Evolutionary conservation across 2,113 vertebrate species (phyloP), one percentile per base, ranked within the genome.

Genomic region (Calypte anna): DNA sequence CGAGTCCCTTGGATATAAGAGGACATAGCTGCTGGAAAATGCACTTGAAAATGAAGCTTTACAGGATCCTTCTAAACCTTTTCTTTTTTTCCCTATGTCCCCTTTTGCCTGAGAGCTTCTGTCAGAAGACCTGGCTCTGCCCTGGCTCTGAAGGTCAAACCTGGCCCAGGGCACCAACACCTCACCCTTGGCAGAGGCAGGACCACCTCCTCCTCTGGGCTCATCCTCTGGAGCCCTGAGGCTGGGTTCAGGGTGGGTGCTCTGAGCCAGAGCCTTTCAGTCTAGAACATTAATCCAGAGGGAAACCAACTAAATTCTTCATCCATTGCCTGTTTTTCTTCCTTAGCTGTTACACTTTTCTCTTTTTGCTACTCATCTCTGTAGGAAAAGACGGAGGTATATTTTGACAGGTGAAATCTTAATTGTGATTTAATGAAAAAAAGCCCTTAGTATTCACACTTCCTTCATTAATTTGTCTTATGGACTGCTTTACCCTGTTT

Each of bases 1-100:
- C 28, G 12, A 90, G 74, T 83, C 36, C 27, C 43, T 77, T 92
- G 68, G 63, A 95, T 95, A 70, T 48, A 87, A 69, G 70, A 92
- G 70, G 58, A 85, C 36, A 72, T 62, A 59, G 82, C 28, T 90
- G 48, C 59, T 88, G 53, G 75, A 94, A 93, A 94, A 91, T 36
- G 31, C 14, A 66, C 23, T 4, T 77, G 75, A 87, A 91, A 96
- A 79, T 58, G 57, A 75, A 64, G 40, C 72, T 33, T 85, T 22
- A 62, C 17, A 23, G 6, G 40, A 40, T 70, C 46, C 7, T 40
- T 95, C 43, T 7, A 78, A 75, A 50, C 7, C 7, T 62, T 78
- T 69, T 21, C 13, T 23, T 77, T 8, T 30, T 16, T 4, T 3
- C 4, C 28, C 12, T 18, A 64, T 22, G 27, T 15, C 6, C 68